phyloP scores from a whole-genome alignment of 2,113 vertebrate species.

The Dendropsophus ebraccatus region DNA sequence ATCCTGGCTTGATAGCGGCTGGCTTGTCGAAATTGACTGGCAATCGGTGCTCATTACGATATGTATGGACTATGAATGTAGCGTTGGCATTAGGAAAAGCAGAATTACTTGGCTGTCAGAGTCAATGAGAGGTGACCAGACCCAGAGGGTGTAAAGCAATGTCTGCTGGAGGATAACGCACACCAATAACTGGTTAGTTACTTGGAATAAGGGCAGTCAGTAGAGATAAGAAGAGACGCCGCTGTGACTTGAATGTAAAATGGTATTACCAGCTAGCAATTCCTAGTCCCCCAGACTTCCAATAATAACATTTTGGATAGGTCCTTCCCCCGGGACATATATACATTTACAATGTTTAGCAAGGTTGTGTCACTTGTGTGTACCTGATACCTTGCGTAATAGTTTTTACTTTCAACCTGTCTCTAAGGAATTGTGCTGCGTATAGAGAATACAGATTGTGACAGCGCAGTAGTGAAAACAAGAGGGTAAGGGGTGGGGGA shows the following conservation, averaged over 20 bases:
- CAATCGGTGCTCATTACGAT: slow-evolving; percentile 11
- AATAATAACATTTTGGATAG: neutral
- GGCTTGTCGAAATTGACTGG: slow-evolving; percentile 23
- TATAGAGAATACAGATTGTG: neutral
- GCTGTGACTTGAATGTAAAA: slow-evolving; percentile 4
- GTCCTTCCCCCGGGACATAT: slow-evolving; percentile 3
- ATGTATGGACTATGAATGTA: neutral
- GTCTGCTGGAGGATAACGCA: neutral
- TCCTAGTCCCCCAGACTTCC: neutral
- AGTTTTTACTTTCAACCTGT: neutral
- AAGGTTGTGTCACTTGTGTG: slow-evolving; percentile 7
- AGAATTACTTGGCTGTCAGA: slow-evolving; percentile 21
- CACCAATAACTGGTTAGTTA: neutral
- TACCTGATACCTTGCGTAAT: neutral
- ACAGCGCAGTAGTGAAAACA: neutral
- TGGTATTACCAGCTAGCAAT: neutral
- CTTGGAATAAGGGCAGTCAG: neutral
- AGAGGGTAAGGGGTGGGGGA: neutral
- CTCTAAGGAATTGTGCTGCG: neutral
- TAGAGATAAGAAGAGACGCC: neutral
- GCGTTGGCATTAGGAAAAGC: neutral
- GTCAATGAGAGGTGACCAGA: neutral
- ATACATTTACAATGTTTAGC: neutral
- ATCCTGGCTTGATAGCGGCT: slow-evolving; percentile 27
- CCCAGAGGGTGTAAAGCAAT: neutral